Evolutionary conservation across 2,888 invertebrate genomes (phyloP).

Genomic region (Cheilosia soror): DNA sequence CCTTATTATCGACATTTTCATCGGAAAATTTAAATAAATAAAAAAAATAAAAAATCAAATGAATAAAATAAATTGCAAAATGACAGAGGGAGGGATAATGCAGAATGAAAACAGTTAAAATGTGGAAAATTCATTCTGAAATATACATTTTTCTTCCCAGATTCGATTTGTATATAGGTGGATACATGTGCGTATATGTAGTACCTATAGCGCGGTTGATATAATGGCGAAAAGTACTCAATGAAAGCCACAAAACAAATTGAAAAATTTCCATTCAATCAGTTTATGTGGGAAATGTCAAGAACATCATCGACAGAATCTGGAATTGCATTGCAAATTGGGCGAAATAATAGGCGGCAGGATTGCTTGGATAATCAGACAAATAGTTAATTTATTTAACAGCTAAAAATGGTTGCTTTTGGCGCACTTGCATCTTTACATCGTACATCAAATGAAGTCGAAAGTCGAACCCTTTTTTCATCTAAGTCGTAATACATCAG

Average conservation of each 20-base stretch:
- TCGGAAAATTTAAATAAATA: slow-evolving; percentile 42
- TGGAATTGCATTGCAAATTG: slow-evolving; percentile 14
- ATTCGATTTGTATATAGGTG: not conserved
- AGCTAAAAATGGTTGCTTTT: too few species aligned
- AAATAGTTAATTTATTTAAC: too few species aligned
- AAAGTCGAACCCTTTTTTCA: too few species aligned
- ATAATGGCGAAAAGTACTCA: slow-evolving; percentile 25
- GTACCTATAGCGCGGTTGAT: not conserved
- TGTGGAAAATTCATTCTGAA: not conserved
- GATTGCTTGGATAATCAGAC: not conserved
- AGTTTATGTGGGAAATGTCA: slow-evolving; percentile 53
- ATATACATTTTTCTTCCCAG: not conserved
- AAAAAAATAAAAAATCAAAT: slow-evolving; percentile 42
- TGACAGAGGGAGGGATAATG: slow-evolving; percentile 17
- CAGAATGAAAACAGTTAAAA: slow-evolving; percentile 21
- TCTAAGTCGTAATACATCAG: too few species aligned
- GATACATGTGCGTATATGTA: not conserved
- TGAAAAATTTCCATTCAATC: slow-evolving; percentile 71
- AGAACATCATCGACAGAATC: slow-evolving; percentile 33
- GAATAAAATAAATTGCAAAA: slow-evolving; percentile 66
- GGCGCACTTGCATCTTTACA: too few species aligned
- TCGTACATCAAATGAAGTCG: too few species aligned
- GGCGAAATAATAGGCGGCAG: not conserved
- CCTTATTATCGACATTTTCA: slow-evolving; percentile 32
- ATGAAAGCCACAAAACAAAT: slow-evolving; percentile 66